Evolutionary conservation across 2,888 invertebrate species (phyloP).

Genomic region (Saturnia japonica): DNA sequence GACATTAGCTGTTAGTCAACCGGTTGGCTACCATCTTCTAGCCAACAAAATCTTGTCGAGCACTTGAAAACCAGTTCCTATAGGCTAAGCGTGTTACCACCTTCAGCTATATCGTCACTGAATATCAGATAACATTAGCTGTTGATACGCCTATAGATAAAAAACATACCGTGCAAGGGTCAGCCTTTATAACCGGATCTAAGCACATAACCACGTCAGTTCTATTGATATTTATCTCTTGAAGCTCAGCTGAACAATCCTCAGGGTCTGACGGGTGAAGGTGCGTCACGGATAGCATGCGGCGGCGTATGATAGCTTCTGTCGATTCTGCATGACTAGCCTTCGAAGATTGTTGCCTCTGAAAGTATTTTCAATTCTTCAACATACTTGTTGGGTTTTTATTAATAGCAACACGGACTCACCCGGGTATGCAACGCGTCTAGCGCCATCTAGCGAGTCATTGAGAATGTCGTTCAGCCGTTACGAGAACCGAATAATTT

Average conservation of each 20-base stretch:
- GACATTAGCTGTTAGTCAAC: too few species aligned
- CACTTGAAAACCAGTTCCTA: neutral
- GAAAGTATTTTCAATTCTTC: neutral
- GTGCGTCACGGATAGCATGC: conserved; percentile 54
- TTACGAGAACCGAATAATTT: too few species aligned
- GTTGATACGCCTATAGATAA: too few species aligned
- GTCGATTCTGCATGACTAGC: conserved; percentile 32
- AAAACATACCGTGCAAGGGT: conserved; percentile 55
- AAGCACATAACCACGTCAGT: conserved; percentile 54
- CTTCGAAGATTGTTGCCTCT: conserved; percentile 13
- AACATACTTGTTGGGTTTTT: conserved; percentile 21
- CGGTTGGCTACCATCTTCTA: too few species aligned
- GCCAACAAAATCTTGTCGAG: too few species aligned
- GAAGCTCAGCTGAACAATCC: conserved; percentile 49
- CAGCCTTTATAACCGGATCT: conserved; percentile 44
- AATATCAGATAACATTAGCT: neutral
- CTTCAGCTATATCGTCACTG: neutral
- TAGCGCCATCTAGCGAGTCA: too few species aligned
- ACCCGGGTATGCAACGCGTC: too few species aligned
- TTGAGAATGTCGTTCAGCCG: too few species aligned
- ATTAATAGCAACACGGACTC: too few species aligned
- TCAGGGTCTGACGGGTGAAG: conserved; percentile 52
- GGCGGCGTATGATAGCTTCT: conserved; percentile 45
- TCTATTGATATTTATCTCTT: conserved; percentile 37
- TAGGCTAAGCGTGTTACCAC: neutral